Evolutionary conservation across 2,888 invertebrate species (phyloP).

Genomic region (Apamea crenata): DNA sequence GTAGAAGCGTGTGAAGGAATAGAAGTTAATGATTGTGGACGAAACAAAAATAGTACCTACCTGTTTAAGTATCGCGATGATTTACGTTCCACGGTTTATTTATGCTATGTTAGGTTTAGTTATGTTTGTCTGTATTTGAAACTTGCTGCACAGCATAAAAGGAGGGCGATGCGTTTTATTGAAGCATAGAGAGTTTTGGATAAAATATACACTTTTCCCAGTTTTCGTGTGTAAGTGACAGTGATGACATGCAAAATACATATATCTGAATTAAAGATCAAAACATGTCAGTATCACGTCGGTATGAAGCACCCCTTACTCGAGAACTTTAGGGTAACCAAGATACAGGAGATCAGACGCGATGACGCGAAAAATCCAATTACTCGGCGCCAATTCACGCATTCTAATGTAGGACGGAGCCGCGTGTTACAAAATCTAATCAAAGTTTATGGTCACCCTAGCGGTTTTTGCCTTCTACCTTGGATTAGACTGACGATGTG

Average conservation of each 20-base stretch:
- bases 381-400: conserved; percentile 86
- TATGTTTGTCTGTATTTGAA: background rate
- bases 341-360: conserved; percentile 79
- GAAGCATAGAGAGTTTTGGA: background rate
- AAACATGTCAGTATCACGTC: background rate
- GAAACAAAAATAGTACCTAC: background rate
- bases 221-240: background rate
- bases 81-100: background rate
- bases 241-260: background rate
- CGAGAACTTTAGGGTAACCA: conserved; percentile 57
- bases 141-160: background rate
- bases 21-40: background rate
- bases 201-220: background rate
- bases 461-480: conserved; percentile 87
- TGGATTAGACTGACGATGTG: conserved; percentile 63
- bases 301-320: conserved; percentile 36
- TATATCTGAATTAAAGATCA: background rate
- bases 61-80: background rate
- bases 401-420: conserved; percentile 85
- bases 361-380: conserved; percentile 90
- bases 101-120: background rate
- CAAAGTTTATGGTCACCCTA: conserved; percentile 88
- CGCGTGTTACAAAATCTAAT: conserved; percentile 86
- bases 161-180: background rate
- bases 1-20: background rate